phyloP scores from a whole-genome alignment of 30 jellyfish, hydroid and myxozoan species.

The Calvadosia cruxmelitensis region DNA sequence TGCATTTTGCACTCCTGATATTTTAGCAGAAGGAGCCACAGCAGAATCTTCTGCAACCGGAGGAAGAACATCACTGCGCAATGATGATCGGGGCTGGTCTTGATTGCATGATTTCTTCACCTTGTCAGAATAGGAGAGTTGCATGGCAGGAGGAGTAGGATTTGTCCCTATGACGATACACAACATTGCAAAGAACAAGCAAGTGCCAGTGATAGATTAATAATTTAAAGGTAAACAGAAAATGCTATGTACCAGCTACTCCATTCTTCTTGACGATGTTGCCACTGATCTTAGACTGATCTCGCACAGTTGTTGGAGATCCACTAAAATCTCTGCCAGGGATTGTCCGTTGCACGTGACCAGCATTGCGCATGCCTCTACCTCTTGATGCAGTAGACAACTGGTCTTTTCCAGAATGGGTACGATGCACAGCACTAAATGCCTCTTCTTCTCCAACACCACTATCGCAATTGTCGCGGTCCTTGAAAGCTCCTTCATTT shows the following conservation, averaged over 20 bases:
- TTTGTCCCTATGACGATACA: too few relatives aligned
- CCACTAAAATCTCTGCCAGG: background rate
- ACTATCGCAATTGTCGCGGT: conserved; percentile 43
- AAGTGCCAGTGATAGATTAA: too few relatives aligned
- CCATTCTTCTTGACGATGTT: too few relatives aligned
- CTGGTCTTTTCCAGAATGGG: conserved; percentile 3
- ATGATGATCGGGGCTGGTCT: background rate
- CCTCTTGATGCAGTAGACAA: conserved; percentile 5
- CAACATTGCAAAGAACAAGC: too few relatives aligned
- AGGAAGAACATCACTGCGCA: background rate
- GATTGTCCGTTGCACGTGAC: background rate
- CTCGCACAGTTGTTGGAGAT: too few relatives aligned
- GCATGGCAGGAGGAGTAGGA: background rate
- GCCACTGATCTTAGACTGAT: too few relatives aligned
- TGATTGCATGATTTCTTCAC: background rate
- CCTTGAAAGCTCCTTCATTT: background rate
- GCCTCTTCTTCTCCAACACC: conserved; percentile 54
- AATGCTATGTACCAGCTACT: too few relatives aligned
- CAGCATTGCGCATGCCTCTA: background rate
- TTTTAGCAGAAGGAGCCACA: background rate
- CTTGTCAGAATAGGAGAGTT: background rate
- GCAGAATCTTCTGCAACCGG: background rate
- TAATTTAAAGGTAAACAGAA: too few relatives aligned
- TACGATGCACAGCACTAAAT: conserved; percentile 42
- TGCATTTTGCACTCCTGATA: background rate